A percentile compares a stretch with the other conserved stretches of the same genome.
Evolutionary conservation across 1,140 invertebrate genomes (phyloP).

Genomic region (Manduca sexta): DNA sequence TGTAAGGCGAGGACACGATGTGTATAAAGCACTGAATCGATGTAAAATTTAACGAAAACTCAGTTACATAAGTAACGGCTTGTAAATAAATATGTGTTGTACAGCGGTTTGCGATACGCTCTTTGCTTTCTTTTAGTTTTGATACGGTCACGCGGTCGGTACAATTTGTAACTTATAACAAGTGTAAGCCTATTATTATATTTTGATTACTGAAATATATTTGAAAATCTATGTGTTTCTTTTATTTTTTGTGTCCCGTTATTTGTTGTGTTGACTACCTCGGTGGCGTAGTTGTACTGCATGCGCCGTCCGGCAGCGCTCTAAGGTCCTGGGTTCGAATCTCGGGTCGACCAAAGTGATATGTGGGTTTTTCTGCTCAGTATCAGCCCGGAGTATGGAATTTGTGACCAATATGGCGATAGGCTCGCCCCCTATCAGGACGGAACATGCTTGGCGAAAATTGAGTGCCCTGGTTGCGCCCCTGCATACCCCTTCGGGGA

Average conservation of each 20-base stretch:
- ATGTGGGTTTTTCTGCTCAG: too few relatives aligned
- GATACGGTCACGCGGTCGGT: slow-evolving; percentile 25
- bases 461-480: too few relatives aligned
- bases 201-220: slow-evolving; percentile 73
- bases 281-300: too few relatives aligned
- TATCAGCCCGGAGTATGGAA: too few relatives aligned
- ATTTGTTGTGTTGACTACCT: background rate
- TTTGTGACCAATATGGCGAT: too few relatives aligned
- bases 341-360: too few relatives aligned
- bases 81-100: slow-evolving; percentile 21
- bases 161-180: slow-evolving; percentile 68
- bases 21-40: slow-evolving; percentile 58
- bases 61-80: slow-evolving; percentile 2
- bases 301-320: too few relatives aligned
- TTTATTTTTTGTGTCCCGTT: background rate
- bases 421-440: too few relatives aligned
- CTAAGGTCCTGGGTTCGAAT: too few relatives aligned
- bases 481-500: too few relatives aligned
- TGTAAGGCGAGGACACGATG: slow-evolving; percentile 36
- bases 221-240: slow-evolving; percentile 48
- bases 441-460: too few relatives aligned
- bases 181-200: slow-evolving; percentile 72
- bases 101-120: background rate
- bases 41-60: slow-evolving; percentile 42
- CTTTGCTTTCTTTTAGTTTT: slow-evolving; percentile 2